phyloP scores from a whole-genome alignment of 2,797 vertebrate genomes.

The Chromobotia macracanthus region DNA sequence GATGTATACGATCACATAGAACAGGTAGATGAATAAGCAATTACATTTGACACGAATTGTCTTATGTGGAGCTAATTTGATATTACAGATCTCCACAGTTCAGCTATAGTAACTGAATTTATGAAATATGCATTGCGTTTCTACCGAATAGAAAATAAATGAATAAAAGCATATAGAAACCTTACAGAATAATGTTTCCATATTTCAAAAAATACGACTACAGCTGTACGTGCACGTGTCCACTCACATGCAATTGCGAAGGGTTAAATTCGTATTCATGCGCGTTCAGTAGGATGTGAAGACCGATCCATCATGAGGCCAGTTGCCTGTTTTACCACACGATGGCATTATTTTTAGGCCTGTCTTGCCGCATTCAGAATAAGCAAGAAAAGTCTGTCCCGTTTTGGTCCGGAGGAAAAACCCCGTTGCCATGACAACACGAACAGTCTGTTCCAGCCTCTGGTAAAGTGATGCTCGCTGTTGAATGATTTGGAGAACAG shows the following conservation, averaged over 20 bases:
- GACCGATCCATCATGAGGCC: neutral
- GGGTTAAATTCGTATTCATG: no score
- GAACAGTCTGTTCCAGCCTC: slow-evolving; percentile 36
- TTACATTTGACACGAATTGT: neutral
- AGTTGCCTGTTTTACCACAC: slow-evolving; percentile 17
- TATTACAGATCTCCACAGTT: neutral
- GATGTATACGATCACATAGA: neutral
- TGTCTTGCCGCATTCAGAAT: neutral
- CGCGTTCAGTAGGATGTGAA: no score
- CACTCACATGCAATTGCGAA: no score
- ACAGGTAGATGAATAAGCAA: neutral
- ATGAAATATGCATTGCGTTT: neutral
- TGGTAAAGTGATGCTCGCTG: slow-evolving; percentile 38
- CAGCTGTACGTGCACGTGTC: no score
- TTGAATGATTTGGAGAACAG: slow-evolving; percentile 38
- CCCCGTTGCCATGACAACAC: slow-evolving; percentile 61
- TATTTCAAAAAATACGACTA: no score
- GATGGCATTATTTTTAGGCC: slow-evolving; percentile 29
- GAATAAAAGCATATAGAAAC: neutral
- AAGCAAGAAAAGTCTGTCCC: slow-evolving; percentile 22
- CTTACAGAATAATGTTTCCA: no score
- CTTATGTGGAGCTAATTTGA: neutral
- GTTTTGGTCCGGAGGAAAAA: slow-evolving; percentile 29
- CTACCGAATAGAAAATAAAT: no score
- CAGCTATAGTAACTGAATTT: neutral